Evolutionary conservation across 1,140 invertebrate species (phyloP).

Genomic region (Anastrepha obliqua): DNA sequence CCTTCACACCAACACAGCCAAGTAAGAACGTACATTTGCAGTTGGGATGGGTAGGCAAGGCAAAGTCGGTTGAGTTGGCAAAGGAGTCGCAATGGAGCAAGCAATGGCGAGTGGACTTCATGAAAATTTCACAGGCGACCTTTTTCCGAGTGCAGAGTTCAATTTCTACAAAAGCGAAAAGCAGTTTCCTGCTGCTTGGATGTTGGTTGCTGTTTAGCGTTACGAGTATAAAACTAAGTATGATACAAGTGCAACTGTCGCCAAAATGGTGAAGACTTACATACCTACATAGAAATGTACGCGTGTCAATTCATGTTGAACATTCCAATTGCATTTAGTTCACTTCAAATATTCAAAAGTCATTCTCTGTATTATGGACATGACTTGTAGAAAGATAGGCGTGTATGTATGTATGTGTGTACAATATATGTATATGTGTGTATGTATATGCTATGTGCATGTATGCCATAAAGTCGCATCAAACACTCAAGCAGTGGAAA

Average conservation of each 20-base stretch:
- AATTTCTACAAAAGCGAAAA: not conserved
- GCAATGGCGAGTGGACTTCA: not conserved
- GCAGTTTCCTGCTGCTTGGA: not conserved
- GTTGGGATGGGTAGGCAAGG: too few species aligned
- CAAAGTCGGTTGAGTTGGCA: not conserved
- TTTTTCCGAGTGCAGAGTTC: not conserved
- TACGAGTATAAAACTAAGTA: not conserved
- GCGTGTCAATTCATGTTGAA: not conserved
- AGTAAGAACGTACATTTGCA: not conserved
- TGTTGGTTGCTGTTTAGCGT: too few species aligned
- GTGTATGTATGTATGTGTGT: not conserved
- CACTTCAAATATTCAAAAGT: constrained; percentile 70
- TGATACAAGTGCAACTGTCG: not conserved
- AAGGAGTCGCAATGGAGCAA: not conserved
- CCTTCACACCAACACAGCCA: not conserved
- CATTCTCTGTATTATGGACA: constrained; percentile 63
- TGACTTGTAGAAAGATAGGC: constrained; percentile 61
- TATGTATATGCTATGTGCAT: not conserved
- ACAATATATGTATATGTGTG: not conserved
- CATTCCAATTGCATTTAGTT: constrained; percentile 54
- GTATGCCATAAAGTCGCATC: not conserved
- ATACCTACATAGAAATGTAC: not conserved
- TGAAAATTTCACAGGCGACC: not conserved
- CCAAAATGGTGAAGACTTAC: not conserved
- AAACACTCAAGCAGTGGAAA: not conserved